Base-by-base conservation (phyloP, 2,113 vertebrate species). In the Trogon surrucura region DNA sequence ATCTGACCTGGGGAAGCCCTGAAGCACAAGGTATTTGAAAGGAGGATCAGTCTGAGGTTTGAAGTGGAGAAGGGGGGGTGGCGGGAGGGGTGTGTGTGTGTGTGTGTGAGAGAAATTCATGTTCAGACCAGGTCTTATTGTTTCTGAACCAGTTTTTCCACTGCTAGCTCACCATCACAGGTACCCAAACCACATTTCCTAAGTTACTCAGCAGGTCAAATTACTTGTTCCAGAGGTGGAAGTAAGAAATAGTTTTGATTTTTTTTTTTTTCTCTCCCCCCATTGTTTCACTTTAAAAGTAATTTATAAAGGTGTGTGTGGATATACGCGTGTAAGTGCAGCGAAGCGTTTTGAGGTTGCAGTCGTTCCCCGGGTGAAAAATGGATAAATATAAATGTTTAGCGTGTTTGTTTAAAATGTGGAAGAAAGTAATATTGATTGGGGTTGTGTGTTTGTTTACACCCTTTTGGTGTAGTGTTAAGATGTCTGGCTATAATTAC, bases 401-500 rank as follows among this genome's bases (percentile, higher is more conserved):
- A 96, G 94, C 90, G 85, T 91, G 91, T 96, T 97, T 96, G 93
- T 96, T 97, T 97, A 97, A 98, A 98, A 97, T 93, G 90, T 88
- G 95, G 90, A 97, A 96, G 91, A 85, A 95, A 95, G 91, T 92
- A 95, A 95, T 96, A 97, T 98, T 97, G 97, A 97, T 97, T 97
- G 86, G 89, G 88, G 92, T 80, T 73, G 93, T 92, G 85, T 98
- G 95, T 97, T 98, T 98, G 97, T 98, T 98, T 98, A 97, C 96
- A 95, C 95, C 95, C 62, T 86, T 96, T 91, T 95, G 95, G 94
- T 41, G 41, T 97, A 89, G 94, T 96, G 97, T 97, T 97, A 97
- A 97, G 94, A 97, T 97, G 96, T 96, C 97, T 97, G 97, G 91
- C 95, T 97, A 89, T 97, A 98, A 98, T 98, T 98, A 98, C 98